Evolutionary conservation across 2,888 invertebrate genomes (phyloP).

Genomic region (Netelia virgata): DNA sequence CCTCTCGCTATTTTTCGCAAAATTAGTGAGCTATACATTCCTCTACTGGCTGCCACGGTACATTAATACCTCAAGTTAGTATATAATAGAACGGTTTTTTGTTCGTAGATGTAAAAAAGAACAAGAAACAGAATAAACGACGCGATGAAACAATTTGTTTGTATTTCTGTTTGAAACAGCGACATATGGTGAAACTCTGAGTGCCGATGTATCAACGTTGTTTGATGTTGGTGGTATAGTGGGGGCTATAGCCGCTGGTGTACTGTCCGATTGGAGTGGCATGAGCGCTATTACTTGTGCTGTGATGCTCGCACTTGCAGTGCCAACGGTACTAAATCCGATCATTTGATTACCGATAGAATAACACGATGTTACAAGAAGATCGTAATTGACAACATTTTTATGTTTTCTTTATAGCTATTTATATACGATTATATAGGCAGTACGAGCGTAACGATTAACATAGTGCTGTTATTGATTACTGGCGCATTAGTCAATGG

Average conservation of each 20-base stretch:
- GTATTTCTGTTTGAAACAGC: conserved; percentile 85
- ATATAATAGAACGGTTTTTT: conserved; percentile 37
- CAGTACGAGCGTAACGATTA: conserved; percentile 87
- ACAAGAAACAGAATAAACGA: conserved; percentile 7
- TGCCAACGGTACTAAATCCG: conserved; percentile 90
- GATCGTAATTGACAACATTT: neutral
- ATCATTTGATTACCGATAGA: neutral
- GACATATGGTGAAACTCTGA: conserved; percentile 88
- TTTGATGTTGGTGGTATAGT: conserved; percentile 96
- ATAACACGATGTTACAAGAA: neutral
- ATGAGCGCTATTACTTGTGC: conserved; percentile 96
- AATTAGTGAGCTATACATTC: conserved; percentile 98
- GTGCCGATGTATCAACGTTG: conserved; percentile 92
- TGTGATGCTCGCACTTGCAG: conserved; percentile 91
- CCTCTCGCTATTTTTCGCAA: conserved; percentile 96
- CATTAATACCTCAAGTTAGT: conserved; percentile 94
- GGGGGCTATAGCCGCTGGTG: conserved; percentile 95
- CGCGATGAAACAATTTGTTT: conserved; percentile 37
- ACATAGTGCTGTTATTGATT: conserved; percentile 89
- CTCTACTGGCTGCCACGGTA: conserved; percentile 98
- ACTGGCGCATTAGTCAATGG: conserved; percentile 96
- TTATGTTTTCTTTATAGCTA: conserved; percentile 89
- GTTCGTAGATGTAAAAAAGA: conserved; percentile 23
- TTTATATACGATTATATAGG: conserved; percentile 92
- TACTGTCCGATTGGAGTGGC: conserved; percentile 92